Evolutionary conservation across 1,140 invertebrate genomes (phyloP), one percentile per base, ranked within the genome.

Genomic region (Hycleus cichorii): DNA sequence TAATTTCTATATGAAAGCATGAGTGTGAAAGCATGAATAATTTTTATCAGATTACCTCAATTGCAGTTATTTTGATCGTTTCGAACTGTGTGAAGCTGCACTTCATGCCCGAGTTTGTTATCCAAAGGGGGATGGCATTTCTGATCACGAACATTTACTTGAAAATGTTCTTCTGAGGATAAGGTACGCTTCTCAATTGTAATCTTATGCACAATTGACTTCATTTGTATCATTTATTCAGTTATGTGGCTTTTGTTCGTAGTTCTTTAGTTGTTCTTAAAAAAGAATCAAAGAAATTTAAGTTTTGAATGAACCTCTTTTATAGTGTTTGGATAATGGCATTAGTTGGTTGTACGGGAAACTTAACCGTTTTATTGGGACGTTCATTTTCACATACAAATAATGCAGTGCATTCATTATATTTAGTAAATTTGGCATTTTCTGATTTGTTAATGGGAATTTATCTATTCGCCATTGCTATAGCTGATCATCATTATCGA

Each of bases 371-470:
- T 43, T 76, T 87, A 45, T 65, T 81, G 2, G 85, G 84, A 64
- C 73, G 84, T 48, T 69, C 77, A 40, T 72, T 78, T 12, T 69
- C 76, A 40, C 66, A 69, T 8, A 69, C 74, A 42, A 70, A 65
- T 47, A 80, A 80, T 61, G 75, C 74, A 65, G 81, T 82, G 69
- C 68, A 85, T 75, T 80, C 80, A 66, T 46, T 85, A 60, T 81
- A 81, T 77, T 67, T 86, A 52, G 80, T 79, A 8, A 85, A 86
- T 69, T 73, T 87, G 54, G 84, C 82, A 0, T 69, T 81, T 45
- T 83, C 85, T n/a, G 85, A 87, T 69, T 73, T 86, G 12, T 69
- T 87, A 7, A 86, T 87, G 83, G 85, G 85, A 12, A 70, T 86
- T 18, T 87, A 87, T 68, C 73, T 87, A 53, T 74, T 86, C 32